Evolutionary conservation across 2,113 vertebrate genomes (phyloP).

Genomic region (Rhea americana): DNA sequence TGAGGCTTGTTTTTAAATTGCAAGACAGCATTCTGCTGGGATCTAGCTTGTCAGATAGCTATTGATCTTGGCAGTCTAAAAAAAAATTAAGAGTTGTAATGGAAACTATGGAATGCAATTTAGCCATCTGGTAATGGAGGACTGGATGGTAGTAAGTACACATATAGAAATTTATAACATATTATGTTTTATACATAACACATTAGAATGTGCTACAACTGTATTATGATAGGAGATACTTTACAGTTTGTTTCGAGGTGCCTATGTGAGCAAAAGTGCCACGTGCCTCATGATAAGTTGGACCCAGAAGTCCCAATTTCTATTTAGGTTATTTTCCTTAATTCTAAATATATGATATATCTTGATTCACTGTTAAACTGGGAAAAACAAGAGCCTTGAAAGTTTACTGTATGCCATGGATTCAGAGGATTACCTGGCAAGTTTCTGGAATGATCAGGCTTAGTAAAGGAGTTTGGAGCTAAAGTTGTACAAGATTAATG

Average conservation of each 20-base stretch:
- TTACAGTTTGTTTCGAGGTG: background rate
- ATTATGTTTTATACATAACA: too few species aligned
- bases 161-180: background rate
- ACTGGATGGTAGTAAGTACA: background rate
- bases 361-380: background rate
- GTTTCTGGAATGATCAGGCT: background rate
- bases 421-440: background rate
- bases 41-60: background rate
- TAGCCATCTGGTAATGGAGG: background rate
- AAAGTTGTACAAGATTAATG: background rate
- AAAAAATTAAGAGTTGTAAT: background rate
- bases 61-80: background rate
- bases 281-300: accelerated
- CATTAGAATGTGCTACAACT: background rate
- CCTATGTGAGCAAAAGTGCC: background rate
- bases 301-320: accelerated
- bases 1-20: background rate
- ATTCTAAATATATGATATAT: background rate
- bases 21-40: background rate
- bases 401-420: background rate
- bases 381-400: background rate
- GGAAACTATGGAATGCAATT: background rate
- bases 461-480: background rate
- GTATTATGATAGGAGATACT: background rate
- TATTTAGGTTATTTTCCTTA: background rate